Percentiles rank a stretch among this genome's conserved stretches.
phyloP scores from a whole-genome alignment of 2,113 vertebrate genomes.

The Cryptotis parvus region DNA sequence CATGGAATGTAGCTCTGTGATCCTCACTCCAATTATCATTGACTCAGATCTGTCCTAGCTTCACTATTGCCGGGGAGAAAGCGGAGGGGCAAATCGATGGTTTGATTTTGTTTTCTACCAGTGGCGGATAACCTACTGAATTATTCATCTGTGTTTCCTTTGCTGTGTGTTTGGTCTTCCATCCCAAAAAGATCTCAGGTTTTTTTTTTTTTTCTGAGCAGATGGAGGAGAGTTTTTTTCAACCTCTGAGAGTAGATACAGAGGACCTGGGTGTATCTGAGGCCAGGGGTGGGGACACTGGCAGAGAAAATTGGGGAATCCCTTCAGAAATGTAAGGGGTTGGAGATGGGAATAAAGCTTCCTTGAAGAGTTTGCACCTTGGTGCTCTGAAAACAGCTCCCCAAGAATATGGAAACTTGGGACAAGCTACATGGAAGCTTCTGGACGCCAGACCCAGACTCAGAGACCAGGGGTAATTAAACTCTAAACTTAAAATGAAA shows the following conservation, averaged over 20 bases:
- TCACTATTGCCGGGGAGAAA: not conserved
- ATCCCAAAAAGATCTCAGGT: not conserved
- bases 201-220: not conserved
- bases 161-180: conserved; percentile 1
- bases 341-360: not conserved
- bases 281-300: too few relatives aligned
- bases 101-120: conserved; percentile 38
- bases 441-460: not conserved
- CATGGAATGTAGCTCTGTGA: not conserved
- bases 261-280: not conserved
- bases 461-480: not conserved
- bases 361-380: not conserved
- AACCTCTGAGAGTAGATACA: not conserved
- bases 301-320: not conserved
- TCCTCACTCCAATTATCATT: conserved; percentile 27
- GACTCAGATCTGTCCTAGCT: not conserved
- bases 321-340: not conserved
- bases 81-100: not conserved
- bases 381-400: too few relatives aligned
- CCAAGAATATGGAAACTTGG: not conserved
- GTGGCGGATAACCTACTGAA: conserved; percentile 56
- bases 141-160: conserved; percentile 68
- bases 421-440: not conserved
- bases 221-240: too few relatives aligned
- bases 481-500: not conserved